A percentile compares a stretch with the other conserved stretches of the same genome.
Conservation (phyloP, 2,888 invertebrate genomes). For the Caenorhabditis panamensis region DNA sequence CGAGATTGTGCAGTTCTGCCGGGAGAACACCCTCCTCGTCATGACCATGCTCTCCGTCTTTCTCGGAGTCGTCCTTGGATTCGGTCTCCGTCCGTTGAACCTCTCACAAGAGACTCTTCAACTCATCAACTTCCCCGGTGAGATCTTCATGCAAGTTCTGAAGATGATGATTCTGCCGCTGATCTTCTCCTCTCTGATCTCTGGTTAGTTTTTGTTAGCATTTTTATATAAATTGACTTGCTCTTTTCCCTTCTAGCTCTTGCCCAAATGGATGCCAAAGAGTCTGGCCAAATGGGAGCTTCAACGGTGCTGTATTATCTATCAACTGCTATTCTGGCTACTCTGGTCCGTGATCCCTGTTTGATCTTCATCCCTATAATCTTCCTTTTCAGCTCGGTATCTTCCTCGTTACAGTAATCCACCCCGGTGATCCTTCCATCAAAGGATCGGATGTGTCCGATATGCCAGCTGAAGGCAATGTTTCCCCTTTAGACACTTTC, state of each 20-base stretch:
- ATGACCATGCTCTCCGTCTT: conserved; percentile 71
- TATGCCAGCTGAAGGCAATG: conserved; percentile 71
- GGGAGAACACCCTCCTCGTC: conserved; percentile 67
- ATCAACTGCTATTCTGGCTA: conserved; percentile 85
- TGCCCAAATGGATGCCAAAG: conserved; percentile 80
- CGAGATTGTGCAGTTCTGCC: conserved; percentile 63
- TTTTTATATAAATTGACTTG: not conserved
- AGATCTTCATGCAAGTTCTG: conserved; percentile 91
- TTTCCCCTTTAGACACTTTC: conserved; percentile 87
- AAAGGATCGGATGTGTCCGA: conserved; percentile 74
- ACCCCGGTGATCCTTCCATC: conserved; percentile 85
- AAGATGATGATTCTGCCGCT: conserved; percentile 92
- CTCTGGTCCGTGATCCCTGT: conserved; percentile 84
- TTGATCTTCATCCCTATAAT: conserved; percentile 13
- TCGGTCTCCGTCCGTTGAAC: conserved; percentile 83
- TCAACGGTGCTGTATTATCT: conserved; percentile 86
- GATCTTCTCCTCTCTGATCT: conserved; percentile 90
- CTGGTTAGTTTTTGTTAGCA: conserved; percentile 82
- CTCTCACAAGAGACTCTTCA: conserved; percentile 83
- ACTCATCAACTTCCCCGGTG: conserved; percentile 92
- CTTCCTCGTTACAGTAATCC: conserved; percentile 85
- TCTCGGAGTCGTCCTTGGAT: conserved; percentile 76
- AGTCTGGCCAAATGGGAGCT: conserved; percentile 84
- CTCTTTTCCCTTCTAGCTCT: conserved; percentile 68
- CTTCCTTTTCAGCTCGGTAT: conserved; percentile 83